phyloP scores from a whole-genome alignment of 1,140 invertebrate genomes.

The Cardiocondyla obscurior region DNA sequence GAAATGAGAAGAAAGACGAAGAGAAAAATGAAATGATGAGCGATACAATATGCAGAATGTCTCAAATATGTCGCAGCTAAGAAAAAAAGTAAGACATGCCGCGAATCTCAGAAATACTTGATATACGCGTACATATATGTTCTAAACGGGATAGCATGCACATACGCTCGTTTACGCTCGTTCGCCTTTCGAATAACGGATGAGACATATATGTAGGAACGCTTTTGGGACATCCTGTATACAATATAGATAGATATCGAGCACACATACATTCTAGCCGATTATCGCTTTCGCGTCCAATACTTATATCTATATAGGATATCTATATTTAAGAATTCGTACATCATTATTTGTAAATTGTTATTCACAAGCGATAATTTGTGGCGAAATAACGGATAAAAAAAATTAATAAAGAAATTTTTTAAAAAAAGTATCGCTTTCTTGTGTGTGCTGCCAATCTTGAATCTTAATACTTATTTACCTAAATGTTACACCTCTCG shows the following conservation, averaged over 20 bases:
- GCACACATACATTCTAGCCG: constrained; percentile 57
- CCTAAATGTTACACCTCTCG: constrained; percentile 27
- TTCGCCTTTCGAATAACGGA: constrained; percentile 39
- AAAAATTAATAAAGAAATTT: too few species aligned
- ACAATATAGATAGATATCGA: constrained; percentile 59
- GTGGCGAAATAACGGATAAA: not conserved
- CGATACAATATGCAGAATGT: constrained; percentile 54
- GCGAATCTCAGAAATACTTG: not conserved
- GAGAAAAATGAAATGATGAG: constrained; percentile 35
- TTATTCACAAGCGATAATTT: constrained; percentile 39
- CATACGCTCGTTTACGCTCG: constrained; percentile 1
- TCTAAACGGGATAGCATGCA: constrained; percentile 42
- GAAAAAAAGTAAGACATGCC: constrained; percentile 10
- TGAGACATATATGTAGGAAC: constrained; percentile 25
- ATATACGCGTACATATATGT: constrained; percentile 34
- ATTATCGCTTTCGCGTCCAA: constrained; percentile 19
- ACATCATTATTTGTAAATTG: constrained; percentile 11
- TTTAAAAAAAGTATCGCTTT: not conserved
- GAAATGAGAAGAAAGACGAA: constrained; percentile 24
- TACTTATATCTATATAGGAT: constrained; percentile 3
- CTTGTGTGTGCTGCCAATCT: constrained; percentile 61
- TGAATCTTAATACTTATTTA: constrained; percentile 40
- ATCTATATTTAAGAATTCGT: not conserved
- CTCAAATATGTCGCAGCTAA: not conserved
- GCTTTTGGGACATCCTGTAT: constrained; percentile 51